These are phyloP conservation scores for Sebastes steindachneri DNA, from an alignment of 2,797 vertebrate species.

Conservation along the genomic window DNA sequence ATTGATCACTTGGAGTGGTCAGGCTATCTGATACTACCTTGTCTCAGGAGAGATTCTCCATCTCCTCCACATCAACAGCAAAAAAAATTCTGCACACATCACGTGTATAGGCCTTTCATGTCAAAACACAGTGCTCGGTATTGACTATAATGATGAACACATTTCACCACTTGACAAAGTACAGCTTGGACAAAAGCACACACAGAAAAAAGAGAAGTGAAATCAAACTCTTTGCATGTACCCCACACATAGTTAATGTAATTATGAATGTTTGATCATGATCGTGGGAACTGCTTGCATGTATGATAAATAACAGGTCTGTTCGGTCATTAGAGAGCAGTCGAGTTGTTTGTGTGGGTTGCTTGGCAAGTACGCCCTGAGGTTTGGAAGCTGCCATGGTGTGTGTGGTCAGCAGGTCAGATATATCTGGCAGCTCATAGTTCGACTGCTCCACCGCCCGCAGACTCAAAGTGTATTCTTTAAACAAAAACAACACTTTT, in stretches of 20 bases:
- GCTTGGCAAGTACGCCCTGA: conserved; percentile 46
- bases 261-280: conserved; percentile 27
- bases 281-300: conserved; percentile 59
- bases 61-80: conserved; percentile 21
- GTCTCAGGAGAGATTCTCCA: conserved; percentile 50
- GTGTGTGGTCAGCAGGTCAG: conserved; percentile 68
- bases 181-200: background rate
- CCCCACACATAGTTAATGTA: conserved; percentile 35
- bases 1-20: conserved; percentile 70
- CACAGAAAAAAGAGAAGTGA: background rate
- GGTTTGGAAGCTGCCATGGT: conserved; percentile 59
- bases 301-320: conserved; percentile 52
- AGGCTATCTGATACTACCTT: conserved; percentile 51
- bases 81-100: conserved; percentile 8
- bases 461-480: conserved; percentile 54
- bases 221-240: conserved; percentile 25
- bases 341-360: conserved; percentile 58
- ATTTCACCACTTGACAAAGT: conserved; percentile 25
- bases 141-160: conserved; percentile 12
- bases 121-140: conserved; percentile 31
- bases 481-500: conserved; percentile 61
- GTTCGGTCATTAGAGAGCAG: conserved; percentile 49
- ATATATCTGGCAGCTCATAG: conserved; percentile 60
- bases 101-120: conserved; percentile 18
- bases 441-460: conserved; percentile 33